Base-by-base conservation (phyloP, 2,888 invertebrate species). In the Ypsolopha sequella region DNA sequence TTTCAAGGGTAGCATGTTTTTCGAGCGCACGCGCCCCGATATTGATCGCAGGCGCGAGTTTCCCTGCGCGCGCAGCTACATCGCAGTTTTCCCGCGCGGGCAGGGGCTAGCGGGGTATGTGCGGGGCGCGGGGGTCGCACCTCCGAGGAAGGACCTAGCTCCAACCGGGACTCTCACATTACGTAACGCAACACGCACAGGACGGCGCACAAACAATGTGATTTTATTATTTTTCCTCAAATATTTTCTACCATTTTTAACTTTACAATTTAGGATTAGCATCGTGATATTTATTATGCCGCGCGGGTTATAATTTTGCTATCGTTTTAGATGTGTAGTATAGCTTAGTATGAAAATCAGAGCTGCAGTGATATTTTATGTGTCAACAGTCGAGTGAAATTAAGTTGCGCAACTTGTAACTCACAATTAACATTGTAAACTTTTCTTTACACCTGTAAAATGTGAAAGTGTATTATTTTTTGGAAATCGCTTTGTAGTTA, bases 201-300 rank as follows among this genome's bases (percentile, higher is more conserved):
- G 72, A 84, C 77, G 73, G 86, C 86, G 86, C 86, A 86, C 86
- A 86, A 86, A 84, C 76, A 78, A 86, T 85, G 86, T 86, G 84
- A 86, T 85, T 81, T 81, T 78, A 80, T 79, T 82, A n/a, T 80
- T 76, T 74, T 70, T 70, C 71, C 70, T 44, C 11, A 57, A 65
- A 49, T 68, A 72, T 80, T 69, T 84, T 84, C 76, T 81, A 84
- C 76, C 67, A 66, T 80, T 81, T 85, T 81, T 77, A 65, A 80
- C 73, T 85, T 80, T 85, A 85, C 85, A 84, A 74, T 67, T 69
- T 84, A 82, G 82, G 73, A 74, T 80, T 76, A 81, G 74, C 62
- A 68, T 70, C 66, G 82, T 84, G 76, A 77, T 81, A 80, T 76
- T 48, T 38, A 45, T 39, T 79, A 70, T 66, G 63, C 41, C 79